phyloP scores from a whole-genome alignment of 92 coral and sea anemone genomes.

The Ricordea florida region DNA sequence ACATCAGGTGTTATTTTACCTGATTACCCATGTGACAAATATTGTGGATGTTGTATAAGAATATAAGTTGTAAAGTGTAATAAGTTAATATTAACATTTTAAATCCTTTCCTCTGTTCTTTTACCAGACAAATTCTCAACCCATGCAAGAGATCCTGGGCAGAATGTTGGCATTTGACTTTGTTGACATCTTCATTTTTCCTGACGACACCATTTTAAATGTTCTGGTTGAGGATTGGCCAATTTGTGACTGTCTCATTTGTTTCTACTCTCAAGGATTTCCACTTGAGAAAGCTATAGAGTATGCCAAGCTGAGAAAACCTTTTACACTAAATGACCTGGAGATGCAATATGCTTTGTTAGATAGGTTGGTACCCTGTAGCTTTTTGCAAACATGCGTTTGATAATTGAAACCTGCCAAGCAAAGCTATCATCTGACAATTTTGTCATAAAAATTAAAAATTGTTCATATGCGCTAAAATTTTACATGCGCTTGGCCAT shows the following conservation, averaged over 20 bases:
- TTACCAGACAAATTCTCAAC: constrained; percentile 84
- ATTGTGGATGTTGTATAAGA: no score
- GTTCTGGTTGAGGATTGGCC: constrained; percentile 94
- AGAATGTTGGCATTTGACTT: constrained; percentile 81
- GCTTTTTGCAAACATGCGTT: no score
- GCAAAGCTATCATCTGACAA: no score
- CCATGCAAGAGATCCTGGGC: constrained; percentile 94
- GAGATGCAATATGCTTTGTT: constrained; percentile 86
- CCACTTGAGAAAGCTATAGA: constrained; percentile 91
- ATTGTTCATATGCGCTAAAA: no score
- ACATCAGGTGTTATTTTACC: no score
- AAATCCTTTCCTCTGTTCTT: background rate
- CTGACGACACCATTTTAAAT: constrained; percentile 79
- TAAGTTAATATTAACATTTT: no score
- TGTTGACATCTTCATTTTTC: constrained; percentile 79
- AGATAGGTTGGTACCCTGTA: constrained; percentile 86
- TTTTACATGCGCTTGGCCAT: background rate
- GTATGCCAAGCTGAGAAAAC: constrained; percentile 87
- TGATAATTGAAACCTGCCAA: no score
- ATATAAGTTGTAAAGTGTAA: no score
- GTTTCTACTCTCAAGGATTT: constrained; percentile 94
- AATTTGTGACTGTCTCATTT: constrained; percentile 88
- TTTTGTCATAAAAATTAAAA: no score
- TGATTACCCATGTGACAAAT: no score
- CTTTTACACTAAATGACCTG: constrained; percentile 88